Evolutionary conservation across 2,888 invertebrate species (phyloP).

Genomic region (Kryphioiulus occultus): DNA sequence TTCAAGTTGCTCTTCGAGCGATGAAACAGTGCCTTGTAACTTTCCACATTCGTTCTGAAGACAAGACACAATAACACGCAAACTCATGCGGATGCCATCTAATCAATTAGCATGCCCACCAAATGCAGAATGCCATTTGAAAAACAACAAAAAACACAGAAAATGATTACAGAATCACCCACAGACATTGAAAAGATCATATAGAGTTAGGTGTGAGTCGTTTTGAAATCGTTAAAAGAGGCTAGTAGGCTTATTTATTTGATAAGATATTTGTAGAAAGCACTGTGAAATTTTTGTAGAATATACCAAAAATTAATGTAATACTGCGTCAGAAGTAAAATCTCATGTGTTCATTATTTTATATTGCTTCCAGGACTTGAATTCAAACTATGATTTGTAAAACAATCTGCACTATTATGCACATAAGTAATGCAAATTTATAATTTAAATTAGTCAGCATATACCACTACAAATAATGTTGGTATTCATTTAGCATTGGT

Average conservation of each 20-base stretch:
- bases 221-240: background rate
- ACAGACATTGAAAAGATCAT: background rate
- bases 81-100: slow-evolving; percentile 20
- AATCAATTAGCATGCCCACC: slow-evolving; percentile 34
- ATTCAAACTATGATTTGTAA: too few relatives aligned
- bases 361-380: too few relatives aligned
- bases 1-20: slow-evolving; percentile 78
- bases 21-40: slow-evolving; percentile 73
- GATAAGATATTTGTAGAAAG: too few relatives aligned
- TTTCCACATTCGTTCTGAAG: slow-evolving; percentile 64
- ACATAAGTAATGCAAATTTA: too few relatives aligned
- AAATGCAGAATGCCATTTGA: background rate
- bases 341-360: too few relatives aligned
- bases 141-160: background rate
- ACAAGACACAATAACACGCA: slow-evolving; percentile 50
- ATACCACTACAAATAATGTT: too few relatives aligned
- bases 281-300: too few relatives aligned
- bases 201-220: background rate
- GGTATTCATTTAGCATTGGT: too few relatives aligned
- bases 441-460: too few relatives aligned
- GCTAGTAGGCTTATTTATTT: background rate
- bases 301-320: too few relatives aligned
- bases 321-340: too few relatives aligned
- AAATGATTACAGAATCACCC: background rate
- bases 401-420: too few relatives aligned